Evolutionary conservation across 2,888 invertebrate species (phyloP).

Genomic region (Microctonus aethiopoides): DNA sequence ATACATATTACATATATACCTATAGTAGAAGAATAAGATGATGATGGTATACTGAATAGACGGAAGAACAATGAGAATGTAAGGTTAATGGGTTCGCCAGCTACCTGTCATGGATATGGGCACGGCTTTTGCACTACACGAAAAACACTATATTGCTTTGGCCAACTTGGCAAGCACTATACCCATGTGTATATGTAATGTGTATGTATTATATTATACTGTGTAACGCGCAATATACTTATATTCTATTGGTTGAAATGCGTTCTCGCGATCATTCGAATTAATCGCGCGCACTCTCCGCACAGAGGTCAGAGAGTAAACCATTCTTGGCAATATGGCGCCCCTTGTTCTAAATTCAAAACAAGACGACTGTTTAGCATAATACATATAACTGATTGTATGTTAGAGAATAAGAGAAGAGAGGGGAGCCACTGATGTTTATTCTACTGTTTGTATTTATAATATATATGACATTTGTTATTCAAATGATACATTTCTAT

Average conservation of each 20-base stretch:
- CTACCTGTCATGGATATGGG: conserved; percentile 49
- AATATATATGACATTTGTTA: conserved; percentile 67
- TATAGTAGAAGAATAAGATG: conserved; percentile 8
- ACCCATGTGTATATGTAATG: not conserved
- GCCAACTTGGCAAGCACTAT: not conserved
- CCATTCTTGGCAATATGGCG: conserved; percentile 63
- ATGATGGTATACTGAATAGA: conserved; percentile 21
- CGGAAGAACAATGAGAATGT: conserved; percentile 32
- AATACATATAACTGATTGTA: conserved; percentile 60
- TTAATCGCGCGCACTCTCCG: conserved; percentile 31
- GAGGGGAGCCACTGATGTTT: conserved; percentile 9
- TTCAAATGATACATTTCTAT: conserved; percentile 67
- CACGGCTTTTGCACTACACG: conserved; percentile 14
- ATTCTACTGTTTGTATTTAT: not conserved
- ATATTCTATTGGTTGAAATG: conserved; percentile 15
- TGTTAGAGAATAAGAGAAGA: not conserved
- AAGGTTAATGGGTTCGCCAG: conserved; percentile 45
- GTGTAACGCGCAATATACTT: conserved; percentile 18
- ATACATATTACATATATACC: not conserved
- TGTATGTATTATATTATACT: not conserved
- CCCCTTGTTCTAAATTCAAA: conserved; percentile 67
- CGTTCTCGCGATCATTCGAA: conserved; percentile 36
- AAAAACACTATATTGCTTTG: conserved; percentile 1
- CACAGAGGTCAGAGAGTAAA: conserved; percentile 64
- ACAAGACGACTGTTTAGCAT: conserved; percentile 66